A percentile compares a stretch with the other conserved stretches of the same genome.
These are phyloP conservation scores for Macroramphosus scolopax DNA, from an alignment of 2,797 vertebrate genomes.

Conservation along the genomic window DNA sequence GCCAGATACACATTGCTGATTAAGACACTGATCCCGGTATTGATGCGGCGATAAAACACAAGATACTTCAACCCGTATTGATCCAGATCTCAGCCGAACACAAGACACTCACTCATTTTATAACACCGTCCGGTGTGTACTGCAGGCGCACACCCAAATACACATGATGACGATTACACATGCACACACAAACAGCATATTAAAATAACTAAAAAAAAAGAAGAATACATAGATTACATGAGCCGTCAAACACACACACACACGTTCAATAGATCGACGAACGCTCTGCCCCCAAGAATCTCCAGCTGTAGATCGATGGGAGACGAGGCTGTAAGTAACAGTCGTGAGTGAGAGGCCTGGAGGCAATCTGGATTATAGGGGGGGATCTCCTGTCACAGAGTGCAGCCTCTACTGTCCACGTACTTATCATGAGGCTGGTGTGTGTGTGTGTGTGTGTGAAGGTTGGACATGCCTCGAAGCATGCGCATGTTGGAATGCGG, in stretches of 20 bases:
- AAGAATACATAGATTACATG: conserved; percentile 1
- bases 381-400: conserved; percentile 40
- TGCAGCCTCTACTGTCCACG: conserved; percentile 24
- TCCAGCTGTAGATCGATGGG: conserved; percentile 57
- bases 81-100: conserved; percentile 45
- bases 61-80: conserved; percentile 60
- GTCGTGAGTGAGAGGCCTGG: conserved; percentile 46
- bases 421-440: conserved; percentile 13
- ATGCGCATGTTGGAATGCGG: conserved; percentile 5
- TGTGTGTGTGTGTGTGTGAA: conserved; percentile 6
- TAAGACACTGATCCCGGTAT: conserved; percentile 67
- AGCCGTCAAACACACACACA: conserved; percentile 9
- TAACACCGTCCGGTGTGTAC: not conserved
- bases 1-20: conserved; percentile 70
- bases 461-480: not conserved
- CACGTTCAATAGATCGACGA: conserved; percentile 28
- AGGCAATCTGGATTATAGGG: conserved; percentile 38
- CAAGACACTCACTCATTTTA: conserved; percentile 17
- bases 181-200: conserved; percentile 4
- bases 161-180: not conserved
- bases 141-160: conserved; percentile 1
- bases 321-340: conserved; percentile 50
- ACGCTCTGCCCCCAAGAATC: conserved; percentile 13
- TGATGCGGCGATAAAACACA: conserved; percentile 62
- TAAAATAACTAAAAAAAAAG: conserved; percentile 3